Evolutionary conservation across 2,113 vertebrate species (phyloP).

Genomic region (Perca fluviatilis): DNA sequence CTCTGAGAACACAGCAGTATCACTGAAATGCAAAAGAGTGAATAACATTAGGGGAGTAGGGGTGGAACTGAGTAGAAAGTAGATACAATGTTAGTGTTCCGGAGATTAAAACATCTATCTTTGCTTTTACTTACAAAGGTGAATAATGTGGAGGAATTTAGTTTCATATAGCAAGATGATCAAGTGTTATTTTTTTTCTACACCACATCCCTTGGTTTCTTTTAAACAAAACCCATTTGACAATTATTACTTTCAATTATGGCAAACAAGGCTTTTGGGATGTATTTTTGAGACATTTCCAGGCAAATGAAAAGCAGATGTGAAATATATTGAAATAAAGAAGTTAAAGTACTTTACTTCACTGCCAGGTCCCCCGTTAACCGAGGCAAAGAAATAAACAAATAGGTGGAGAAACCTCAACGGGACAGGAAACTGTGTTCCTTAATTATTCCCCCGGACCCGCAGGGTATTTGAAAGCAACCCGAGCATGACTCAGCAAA

Average conservation of each 20-base stretch:
- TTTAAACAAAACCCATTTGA: conserved; percentile 33
- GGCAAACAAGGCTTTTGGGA: conserved; percentile 46
- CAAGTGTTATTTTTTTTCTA: not conserved
- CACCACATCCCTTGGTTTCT: not conserved
- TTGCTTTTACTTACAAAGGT: conserved; percentile 2
- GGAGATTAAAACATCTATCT: conserved; percentile 34
- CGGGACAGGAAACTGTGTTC: conserved; percentile 58
- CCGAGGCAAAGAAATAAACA: conserved; percentile 69
- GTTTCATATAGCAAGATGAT: not conserved
- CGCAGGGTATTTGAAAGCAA: conserved; percentile 78
- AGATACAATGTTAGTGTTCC: conserved; percentile 27
- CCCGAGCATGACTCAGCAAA: conserved; percentile 85
- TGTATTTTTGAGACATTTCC: conserved; percentile 25
- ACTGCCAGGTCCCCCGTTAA: conserved; percentile 56
- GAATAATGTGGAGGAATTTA: not conserved
- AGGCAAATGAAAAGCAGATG: conserved; percentile 49
- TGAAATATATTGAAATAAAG: conserved; percentile 44
- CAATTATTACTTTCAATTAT: conserved; percentile 34
- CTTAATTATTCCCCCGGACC: conserved; percentile 78
- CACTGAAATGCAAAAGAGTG: conserved; percentile 59
- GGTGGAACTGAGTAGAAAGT: conserved; percentile 8
- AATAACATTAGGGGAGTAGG: conserved; percentile 56
- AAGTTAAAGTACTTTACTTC: conserved; percentile 19
- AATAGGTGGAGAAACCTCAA: conserved; percentile 68
- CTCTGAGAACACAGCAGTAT: conserved; percentile 39